Evolutionary conservation across 2,888 invertebrate species (phyloP).

Genomic region (Drosophila kokeensis): DNA sequence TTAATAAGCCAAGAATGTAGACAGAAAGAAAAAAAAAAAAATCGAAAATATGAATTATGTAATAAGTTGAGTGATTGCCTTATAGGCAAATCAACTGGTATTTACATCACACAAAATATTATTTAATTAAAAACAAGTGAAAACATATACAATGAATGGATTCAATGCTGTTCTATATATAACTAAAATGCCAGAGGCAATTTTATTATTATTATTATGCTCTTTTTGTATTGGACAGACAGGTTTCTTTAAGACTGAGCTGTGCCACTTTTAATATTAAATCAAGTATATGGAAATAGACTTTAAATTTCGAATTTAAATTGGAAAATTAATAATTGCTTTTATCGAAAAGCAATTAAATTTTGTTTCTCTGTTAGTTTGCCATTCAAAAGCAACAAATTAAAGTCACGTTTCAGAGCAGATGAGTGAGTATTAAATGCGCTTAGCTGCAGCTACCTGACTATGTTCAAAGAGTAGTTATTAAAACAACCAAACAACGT

Average conservation of each 20-base stretch:
- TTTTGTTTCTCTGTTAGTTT: background rate
- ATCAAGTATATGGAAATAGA: background rate
- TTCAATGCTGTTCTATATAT: background rate
- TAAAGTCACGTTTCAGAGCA: background rate
- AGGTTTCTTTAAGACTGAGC: background rate
- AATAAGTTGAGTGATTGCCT: constrained; percentile 4
- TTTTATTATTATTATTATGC: too few species aligned
- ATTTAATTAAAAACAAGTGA: background rate
- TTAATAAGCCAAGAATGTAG: constrained; percentile 68
- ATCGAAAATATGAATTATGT: background rate
- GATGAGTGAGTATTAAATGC: background rate
- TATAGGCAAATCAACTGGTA: background rate
- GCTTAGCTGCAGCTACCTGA: background rate
- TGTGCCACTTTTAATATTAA: background rate
- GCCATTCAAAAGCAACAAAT: background rate
- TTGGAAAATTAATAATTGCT: background rate
- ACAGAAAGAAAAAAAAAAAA: constrained; percentile 20
- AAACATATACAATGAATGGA: background rate
- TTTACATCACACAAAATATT: background rate
- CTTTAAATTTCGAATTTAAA: background rate
- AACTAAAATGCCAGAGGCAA: background rate
- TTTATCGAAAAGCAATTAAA: background rate
- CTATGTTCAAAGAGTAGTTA: background rate
- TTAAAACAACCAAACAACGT: background rate
- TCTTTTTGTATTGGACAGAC: background rate